These are phyloP conservation scores for Oscheius sp. DNA, from an alignment of 2,888 invertebrate genomes.

Conservation along the genomic window DNA sequence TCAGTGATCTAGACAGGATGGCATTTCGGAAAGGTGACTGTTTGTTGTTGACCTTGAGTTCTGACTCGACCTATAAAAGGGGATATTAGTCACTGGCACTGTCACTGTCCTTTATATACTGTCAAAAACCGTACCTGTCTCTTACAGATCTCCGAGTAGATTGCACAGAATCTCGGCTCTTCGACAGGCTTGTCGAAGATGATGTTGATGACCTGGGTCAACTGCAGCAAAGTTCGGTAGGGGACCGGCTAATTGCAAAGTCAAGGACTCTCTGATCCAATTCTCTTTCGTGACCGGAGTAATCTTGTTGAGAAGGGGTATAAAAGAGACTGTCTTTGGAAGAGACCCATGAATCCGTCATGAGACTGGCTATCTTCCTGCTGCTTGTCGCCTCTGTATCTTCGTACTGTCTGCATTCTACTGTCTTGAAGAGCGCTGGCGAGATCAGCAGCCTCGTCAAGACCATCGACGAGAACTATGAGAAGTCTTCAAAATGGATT, in stretches of 20 bases:
- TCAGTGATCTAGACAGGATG: conserved; percentile 52
- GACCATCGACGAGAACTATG: too few relatives aligned
- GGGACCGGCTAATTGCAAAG: conserved; percentile 44
- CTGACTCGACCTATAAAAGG: conserved; percentile 40
- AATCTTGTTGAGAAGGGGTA: conserved; percentile 65
- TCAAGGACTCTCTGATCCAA: conserved; percentile 56
- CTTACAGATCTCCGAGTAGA: conserved; percentile 57
- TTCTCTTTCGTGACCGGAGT: conserved; percentile 61
- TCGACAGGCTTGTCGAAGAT: conserved; percentile 66
- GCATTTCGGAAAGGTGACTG: conserved; percentile 55
- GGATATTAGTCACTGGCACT: background rate
- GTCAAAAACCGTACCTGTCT: conserved; percentile 34
- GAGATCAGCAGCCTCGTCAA: too few relatives aligned
- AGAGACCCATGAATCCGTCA: too few relatives aligned
- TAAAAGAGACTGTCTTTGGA: too few relatives aligned
- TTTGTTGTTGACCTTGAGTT: conserved; percentile 30
- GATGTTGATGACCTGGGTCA: conserved; percentile 52
- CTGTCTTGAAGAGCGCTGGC: too few relatives aligned
- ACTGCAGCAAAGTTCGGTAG: conserved; percentile 26
- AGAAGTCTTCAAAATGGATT: too few relatives aligned
- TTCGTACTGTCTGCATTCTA: too few relatives aligned
- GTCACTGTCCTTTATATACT: too few relatives aligned
- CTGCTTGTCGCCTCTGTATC: too few relatives aligned
- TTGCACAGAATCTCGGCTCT: conserved; percentile 61
- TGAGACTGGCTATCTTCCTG: too few relatives aligned